phyloP scores from a whole-genome alignment of 2,888 invertebrate genomes.

The Yponomeuta plumbellus region DNA sequence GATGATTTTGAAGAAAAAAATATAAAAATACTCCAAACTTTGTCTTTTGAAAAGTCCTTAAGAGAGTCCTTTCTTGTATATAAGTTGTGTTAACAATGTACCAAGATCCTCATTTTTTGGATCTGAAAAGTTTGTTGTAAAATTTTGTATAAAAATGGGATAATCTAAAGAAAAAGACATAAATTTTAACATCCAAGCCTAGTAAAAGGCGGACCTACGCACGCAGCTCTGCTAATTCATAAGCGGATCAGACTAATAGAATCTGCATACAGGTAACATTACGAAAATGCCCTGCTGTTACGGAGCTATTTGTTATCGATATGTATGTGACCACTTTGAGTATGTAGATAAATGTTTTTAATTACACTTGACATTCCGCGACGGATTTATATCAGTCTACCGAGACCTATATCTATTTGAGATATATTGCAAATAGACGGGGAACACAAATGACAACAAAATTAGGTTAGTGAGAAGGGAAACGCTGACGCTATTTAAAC shows the following conservation, averaged over 20 bases:
- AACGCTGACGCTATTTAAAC: background rate
- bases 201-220: background rate
- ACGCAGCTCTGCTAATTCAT: background rate
- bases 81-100: too few species aligned
- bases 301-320: background rate
- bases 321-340: background rate
- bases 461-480: conserved; percentile 1
- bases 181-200: background rate
- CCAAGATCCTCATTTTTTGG: too few species aligned
- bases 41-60: too few species aligned
- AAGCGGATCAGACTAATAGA: background rate
- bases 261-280: conserved; percentile 2
- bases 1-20: too few species aligned
- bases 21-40: too few species aligned
- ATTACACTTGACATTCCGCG: background rate
- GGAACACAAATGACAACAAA: background rate
- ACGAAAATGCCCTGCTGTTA: background rate
- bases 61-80: too few species aligned
- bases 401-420: background rate
- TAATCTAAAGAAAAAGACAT: too few species aligned
- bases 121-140: too few species aligned
- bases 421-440: background rate
- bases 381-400: background rate
- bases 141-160: too few species aligned
- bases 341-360: background rate